phyloP scores from a whole-genome alignment of 2,113 vertebrate genomes.

The Odobenus rosmarus region DNA sequence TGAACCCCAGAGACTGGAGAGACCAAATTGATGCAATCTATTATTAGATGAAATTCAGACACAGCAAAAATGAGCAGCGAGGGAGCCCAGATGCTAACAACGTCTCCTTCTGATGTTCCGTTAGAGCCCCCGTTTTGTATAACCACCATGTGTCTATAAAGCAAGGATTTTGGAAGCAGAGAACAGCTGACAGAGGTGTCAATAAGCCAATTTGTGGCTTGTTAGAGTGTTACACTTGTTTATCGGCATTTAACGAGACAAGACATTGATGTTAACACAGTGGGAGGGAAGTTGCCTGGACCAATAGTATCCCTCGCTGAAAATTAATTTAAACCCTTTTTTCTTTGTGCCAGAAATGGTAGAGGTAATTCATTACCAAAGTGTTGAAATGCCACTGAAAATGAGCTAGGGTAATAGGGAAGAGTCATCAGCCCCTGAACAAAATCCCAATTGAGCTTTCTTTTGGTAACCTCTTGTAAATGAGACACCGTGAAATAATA shows the following conservation, averaged over 20 bases:
- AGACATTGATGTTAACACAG: conserved; percentile 69
- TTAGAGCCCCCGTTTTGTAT: not conserved
- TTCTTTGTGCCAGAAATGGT: conserved; percentile 64
- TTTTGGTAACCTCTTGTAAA: conserved; percentile 61
- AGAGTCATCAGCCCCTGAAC: conserved; percentile 65
- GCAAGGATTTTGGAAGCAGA: not conserved
- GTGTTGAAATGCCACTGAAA: conserved; percentile 66
- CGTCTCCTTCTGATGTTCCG: accelerated
- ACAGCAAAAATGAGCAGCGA: not conserved
- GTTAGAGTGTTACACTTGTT: conserved; percentile 70
- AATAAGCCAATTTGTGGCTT: conserved; percentile 77
- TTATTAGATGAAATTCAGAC: conserved; percentile 30
- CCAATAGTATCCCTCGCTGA: conserved; percentile 56
- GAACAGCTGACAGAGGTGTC: conserved; percentile 68
- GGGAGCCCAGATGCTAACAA: not conserved
- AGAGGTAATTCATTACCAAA: conserved; percentile 50
- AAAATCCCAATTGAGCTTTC: conserved; percentile 12
- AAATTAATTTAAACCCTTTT: conserved; percentile 70
- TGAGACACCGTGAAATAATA: conserved; percentile 44
- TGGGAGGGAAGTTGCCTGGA: conserved; percentile 67
- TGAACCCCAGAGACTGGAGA: not conserved
- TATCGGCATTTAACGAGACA: conserved; percentile 70
- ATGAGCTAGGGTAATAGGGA: not conserved
- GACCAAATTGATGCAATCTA: not conserved
- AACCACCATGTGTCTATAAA: not conserved